Percentiles rank a stretch among this genome's conserved stretches.
Evolutionary conservation across 2,888 invertebrate species (phyloP).

Genomic region (Alcis repandata): DNA sequence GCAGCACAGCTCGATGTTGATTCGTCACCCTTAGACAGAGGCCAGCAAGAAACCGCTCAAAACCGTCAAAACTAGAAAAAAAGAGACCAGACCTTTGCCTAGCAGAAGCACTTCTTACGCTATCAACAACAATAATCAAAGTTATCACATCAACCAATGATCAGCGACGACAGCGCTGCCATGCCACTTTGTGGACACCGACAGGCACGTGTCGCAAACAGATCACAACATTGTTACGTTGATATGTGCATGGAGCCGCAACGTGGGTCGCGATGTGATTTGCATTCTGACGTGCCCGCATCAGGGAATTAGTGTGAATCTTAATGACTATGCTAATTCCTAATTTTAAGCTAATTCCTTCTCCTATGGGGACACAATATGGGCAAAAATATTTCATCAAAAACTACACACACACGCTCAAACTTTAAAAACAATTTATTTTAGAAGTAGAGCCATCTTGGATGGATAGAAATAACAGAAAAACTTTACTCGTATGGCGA

Average conservation of each 20-base stretch:
- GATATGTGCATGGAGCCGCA: constrained; percentile 15
- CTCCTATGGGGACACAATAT: no score
- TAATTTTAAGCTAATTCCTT: no score
- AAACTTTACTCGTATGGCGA: no score
- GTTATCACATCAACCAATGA: neutral
- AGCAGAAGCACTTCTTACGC: no score
- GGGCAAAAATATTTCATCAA: neutral
- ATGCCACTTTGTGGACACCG: neutral
- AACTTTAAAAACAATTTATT: neutral
- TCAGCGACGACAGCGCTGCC: constrained; percentile 55
- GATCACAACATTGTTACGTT: constrained; percentile 30
- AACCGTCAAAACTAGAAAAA: no score
- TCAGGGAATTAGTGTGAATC: neutral
- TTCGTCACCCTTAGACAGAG: no score
- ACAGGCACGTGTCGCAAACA: constrained; percentile 55
- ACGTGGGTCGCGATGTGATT: constrained; percentile 10
- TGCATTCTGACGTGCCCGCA: constrained; percentile 5
- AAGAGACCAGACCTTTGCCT: no score
- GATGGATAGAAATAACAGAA: no score
- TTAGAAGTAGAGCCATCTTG: no score
- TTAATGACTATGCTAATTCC: neutral
- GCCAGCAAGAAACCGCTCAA: no score
- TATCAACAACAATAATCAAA: neutral
- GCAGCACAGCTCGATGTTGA: no score
- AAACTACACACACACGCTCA: neutral